Conservation (phyloP, 2,113 vertebrate species). For the Melanerpes aurifrons region DNA sequence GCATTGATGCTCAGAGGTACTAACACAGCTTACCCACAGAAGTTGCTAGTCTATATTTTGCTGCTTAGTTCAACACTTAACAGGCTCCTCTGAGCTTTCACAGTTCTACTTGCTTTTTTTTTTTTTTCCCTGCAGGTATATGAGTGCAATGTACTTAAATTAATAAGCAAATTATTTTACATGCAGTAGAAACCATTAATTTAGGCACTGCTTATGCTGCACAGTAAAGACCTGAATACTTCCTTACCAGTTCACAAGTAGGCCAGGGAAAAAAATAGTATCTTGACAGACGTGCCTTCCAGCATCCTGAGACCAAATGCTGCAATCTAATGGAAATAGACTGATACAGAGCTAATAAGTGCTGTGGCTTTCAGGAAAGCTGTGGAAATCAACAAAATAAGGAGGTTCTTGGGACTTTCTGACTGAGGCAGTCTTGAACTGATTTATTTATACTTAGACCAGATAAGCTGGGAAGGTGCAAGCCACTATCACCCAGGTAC, state of each 20-base stretch:
- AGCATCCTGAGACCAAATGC: not conserved
- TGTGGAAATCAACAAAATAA: not conserved
- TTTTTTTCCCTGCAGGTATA: not conserved
- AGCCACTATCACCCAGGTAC: not conserved
- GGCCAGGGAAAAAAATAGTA: not conserved
- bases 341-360: not conserved
- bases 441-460: not conserved
- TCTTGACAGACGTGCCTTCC: not conserved
- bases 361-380: not conserved
- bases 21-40: not conserved
- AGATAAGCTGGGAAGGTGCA: not conserved
- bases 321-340: not conserved
- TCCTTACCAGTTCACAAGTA: not conserved
- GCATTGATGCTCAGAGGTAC: not conserved
- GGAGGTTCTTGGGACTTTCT: not conserved
- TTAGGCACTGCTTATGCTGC: not conserved
- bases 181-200: not conserved
- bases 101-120: not conserved
- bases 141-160: not conserved
- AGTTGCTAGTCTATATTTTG: not conserved
- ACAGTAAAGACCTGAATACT: not conserved
- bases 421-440: not conserved
- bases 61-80: not conserved
- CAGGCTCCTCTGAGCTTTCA: not conserved
- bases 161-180: not conserved